phyloP scores from a whole-genome alignment of 2,797 vertebrate species.

The Eulemur albifrons region DNA sequence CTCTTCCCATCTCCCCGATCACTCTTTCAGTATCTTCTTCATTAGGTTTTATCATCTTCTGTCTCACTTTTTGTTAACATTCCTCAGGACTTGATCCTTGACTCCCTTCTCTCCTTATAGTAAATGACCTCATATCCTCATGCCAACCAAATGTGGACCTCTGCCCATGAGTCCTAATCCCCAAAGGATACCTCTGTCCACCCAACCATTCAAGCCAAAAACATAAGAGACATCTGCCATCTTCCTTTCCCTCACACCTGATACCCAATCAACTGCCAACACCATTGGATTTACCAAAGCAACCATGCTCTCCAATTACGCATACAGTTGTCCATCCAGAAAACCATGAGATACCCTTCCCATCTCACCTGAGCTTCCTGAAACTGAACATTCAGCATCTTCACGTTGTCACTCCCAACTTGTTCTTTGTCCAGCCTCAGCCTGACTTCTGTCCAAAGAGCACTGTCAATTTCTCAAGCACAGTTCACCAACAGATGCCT shows the following conservation, averaged over 20 bases:
- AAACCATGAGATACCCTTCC: neutral
- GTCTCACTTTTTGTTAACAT: neutral
- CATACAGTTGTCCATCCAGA: neutral
- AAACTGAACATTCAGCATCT: neutral
- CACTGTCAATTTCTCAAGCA: neutral
- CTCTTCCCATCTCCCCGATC: neutral
- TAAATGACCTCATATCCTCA: neutral
- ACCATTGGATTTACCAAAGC: rapidly evolving
- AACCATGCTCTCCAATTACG: neutral
- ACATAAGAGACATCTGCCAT: rapidly evolving
- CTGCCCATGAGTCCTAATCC: neutral
- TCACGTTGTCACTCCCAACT: neutral
- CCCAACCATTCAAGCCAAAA: no score
- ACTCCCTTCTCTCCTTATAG: neutral
- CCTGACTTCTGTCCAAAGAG: neutral
- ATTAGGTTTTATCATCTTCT: neutral
- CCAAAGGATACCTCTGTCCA: no score
- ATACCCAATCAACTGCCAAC: neutral
- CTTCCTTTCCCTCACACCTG: neutral
- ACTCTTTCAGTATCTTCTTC: neutral
- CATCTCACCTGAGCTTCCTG: neutral
- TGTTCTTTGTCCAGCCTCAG: neutral
- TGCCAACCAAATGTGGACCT: neutral
- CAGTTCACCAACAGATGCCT: neutral
- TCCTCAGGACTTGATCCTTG: neutral